Evolutionary conservation across 2,797 vertebrate genomes (phyloP), one percentile per base, ranked within the genome.

Genomic region (Chelonia mydas): DNA sequence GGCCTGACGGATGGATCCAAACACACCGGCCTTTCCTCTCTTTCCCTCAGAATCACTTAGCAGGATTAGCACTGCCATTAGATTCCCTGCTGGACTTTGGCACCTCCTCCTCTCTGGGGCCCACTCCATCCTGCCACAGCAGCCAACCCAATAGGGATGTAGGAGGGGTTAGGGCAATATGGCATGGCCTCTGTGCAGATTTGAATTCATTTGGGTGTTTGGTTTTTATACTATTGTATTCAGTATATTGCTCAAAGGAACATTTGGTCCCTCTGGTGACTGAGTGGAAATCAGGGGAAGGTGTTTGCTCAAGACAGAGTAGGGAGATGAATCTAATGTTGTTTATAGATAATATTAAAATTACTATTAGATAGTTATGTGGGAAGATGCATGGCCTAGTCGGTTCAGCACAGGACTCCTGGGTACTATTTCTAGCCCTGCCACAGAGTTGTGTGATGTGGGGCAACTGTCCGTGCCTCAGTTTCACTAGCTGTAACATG

Each of bases 11-110:
- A 27, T 25, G n/a, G 37, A 55, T 49, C 21, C 12, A 85, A 17
- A 55, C 1, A 0, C 3, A 17, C 0, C 4, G 12, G 10, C 17
- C 11, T 72, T 37, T 85, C 8, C 0, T 5, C 83, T 50, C 25
- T 90, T 33, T 80, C 3, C 16, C 31, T 81, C 8, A 3, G 57
- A 33, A 89, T 11, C 2, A 6, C 51, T 88, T 84, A n/a, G 33
- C 1, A 1, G 15, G 11, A 53, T 55, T 6, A 2, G n/a, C 57
- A 5, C 68, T 54, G 11, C 27, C 0, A 0, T n/a, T 59, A 92
- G n/a, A 59, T 65, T 93, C 12, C 5, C 5, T 1, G 79, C 45
- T 6, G 41, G 16, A 9, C 31, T 77, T 77, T 82, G 23, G 41
- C n/a, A n/a, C 25, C 59, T 90, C 57, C 27, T 65, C 85, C 72